phyloP scores from a whole-genome alignment of 2,113 vertebrate species.

The Cairina moschata region DNA sequence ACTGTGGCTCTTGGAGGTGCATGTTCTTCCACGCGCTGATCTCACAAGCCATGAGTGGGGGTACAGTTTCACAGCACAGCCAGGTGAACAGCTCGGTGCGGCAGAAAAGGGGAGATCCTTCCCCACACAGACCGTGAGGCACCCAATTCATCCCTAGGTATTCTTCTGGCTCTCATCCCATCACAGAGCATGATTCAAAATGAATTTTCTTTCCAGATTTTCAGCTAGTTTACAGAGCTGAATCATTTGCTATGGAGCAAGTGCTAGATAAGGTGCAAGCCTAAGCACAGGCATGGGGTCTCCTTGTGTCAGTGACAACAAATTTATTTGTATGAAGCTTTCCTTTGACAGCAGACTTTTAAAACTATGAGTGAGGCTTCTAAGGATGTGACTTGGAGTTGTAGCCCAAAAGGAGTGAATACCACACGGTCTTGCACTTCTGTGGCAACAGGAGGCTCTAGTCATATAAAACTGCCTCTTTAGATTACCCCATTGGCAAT shows the following conservation, averaged over 20 bases:
- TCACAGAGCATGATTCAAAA: background rate
- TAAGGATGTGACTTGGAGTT: background rate
- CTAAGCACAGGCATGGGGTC: background rate
- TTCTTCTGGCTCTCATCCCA: background rate
- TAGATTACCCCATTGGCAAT: background rate
- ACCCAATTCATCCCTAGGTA: accelerated
- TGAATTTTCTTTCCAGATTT: background rate
- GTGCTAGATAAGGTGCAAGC: background rate
- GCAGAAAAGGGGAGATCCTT: background rate
- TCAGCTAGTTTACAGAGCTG: background rate
- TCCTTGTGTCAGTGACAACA: background rate
- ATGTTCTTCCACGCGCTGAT: background rate
- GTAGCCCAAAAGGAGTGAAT: background rate
- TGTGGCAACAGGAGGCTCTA: background rate
- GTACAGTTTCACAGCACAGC: background rate
- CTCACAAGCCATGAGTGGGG: accelerated
- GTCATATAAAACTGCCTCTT: background rate
- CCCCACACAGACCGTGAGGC: background rate
- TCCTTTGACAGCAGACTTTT: background rate
- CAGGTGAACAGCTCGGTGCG: background rate
- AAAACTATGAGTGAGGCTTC: background rate
- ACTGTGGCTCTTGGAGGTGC: accelerated
- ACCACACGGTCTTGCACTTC: background rate
- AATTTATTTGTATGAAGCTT: background rate
- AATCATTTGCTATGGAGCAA: background rate